phyloP scores from a whole-genome alignment of 2,888 invertebrate species.

The Melanostoma mellinum region DNA sequence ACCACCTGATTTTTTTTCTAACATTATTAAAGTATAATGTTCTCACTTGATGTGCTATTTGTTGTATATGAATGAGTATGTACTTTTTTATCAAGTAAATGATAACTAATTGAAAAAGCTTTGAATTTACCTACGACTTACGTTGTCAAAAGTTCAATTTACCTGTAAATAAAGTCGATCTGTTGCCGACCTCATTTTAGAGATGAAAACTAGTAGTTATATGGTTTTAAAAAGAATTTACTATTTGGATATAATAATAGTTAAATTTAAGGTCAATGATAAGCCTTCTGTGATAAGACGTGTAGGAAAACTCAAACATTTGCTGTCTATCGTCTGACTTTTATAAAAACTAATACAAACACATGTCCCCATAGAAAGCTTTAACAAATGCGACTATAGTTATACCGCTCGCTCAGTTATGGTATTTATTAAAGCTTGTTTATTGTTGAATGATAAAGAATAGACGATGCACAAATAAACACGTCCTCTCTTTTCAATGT shows the following conservation, averaged over 20 bases:
- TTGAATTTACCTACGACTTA: background rate
- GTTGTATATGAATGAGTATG: background rate
- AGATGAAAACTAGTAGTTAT: slow-evolving; percentile 13
- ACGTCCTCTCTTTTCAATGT: slow-evolving; percentile 30
- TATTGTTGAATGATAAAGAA: slow-evolving; percentile 1
- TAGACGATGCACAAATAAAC: background rate
- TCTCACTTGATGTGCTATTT: background rate
- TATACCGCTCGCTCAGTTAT: slow-evolving; percentile 18
- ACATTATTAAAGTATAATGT: background rate
- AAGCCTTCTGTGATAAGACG: slow-evolving; percentile 25
- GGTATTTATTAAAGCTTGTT: background rate
- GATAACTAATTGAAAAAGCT: background rate
- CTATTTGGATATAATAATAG: background rate
- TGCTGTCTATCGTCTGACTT: slow-evolving; percentile 38
- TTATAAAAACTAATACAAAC: slow-evolving; percentile 25
- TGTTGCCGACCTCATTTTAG: slow-evolving; percentile 40
- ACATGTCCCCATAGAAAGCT: slow-evolving; percentile 32
- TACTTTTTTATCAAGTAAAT: background rate
- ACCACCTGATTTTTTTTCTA: background rate
- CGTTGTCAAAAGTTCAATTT: slow-evolving; percentile 10
- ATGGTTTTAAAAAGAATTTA: background rate
- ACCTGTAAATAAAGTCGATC: slow-evolving; percentile 37
- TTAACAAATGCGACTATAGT: slow-evolving; percentile 6
- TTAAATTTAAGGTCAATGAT: slow-evolving; percentile 30
- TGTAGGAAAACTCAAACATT: slow-evolving; percentile 36